Evolutionary conservation across 2,888 invertebrate genomes (phyloP).

Genomic region (Hirtodrosophila confusa): DNA sequence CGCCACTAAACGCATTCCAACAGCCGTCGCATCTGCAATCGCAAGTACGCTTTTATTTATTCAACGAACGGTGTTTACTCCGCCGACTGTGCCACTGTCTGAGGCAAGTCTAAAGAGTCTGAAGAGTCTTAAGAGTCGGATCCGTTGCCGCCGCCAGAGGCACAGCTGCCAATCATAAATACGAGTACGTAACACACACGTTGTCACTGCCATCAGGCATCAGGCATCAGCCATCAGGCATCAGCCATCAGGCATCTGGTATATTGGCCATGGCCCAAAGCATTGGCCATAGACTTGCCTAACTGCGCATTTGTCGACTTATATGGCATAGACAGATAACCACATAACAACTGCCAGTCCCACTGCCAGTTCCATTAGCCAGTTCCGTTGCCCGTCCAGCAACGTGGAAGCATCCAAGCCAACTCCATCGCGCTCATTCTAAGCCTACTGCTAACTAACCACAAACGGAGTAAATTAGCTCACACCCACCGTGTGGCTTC

Average conservation of each 20-base stretch:
- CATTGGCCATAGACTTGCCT: constrained; percentile 51
- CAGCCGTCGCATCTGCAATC: constrained; percentile 64
- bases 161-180: constrained; percentile 74
- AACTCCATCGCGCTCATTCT: neutral
- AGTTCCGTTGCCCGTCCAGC: constrained; percentile 47
- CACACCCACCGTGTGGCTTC: constrained; percentile 29
- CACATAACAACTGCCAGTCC: constrained; percentile 74
- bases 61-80: constrained; percentile 73
- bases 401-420: neutral
- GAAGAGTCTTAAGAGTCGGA: constrained; percentile 1
- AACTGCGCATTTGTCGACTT: constrained; percentile 72
- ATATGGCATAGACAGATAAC: constrained; percentile 77
- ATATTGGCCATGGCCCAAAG: constrained; percentile 37
- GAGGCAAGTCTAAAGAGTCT: constrained; percentile 3
- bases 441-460: constrained; percentile 9
- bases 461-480: constrained; percentile 37
- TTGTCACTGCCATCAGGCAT: constrained; percentile 41
- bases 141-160: constrained; percentile 4
- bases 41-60: constrained; percentile 70
- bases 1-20: constrained; percentile 73
- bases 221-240: constrained; percentile 10
- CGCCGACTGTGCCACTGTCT: constrained; percentile 38
- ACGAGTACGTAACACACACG: constrained; percentile 70
- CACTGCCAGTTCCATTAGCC: constrained; percentile 38
- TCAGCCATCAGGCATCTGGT: constrained; percentile 5